Percentiles rank a stretch among this genome's conserved stretches.
phyloP scores from a whole-genome alignment of 2,797 vertebrate genomes.

The Acanthiza pusilla region DNA sequence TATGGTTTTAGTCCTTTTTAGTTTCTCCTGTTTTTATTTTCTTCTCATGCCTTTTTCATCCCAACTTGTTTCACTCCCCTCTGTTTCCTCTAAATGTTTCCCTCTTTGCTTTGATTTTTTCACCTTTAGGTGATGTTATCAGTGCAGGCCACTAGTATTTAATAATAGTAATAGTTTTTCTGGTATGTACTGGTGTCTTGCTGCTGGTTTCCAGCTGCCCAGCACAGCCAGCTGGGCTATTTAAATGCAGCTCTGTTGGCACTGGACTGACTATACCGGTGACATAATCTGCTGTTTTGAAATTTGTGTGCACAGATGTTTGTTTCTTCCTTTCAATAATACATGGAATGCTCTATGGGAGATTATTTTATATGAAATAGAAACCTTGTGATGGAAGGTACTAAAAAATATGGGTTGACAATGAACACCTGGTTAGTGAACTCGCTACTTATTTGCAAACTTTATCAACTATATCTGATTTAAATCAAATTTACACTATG shows the following conservation, averaged over 20 bases:
- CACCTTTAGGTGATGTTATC: background rate
- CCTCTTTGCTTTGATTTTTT: background rate
- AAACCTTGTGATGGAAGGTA: background rate
- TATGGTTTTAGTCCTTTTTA: background rate
- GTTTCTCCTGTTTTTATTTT: background rate
- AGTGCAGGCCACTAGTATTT: background rate
- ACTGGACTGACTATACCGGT: background rate
- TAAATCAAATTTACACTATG: background rate
- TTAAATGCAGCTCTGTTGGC: conserved; percentile 2
- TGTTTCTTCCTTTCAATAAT: background rate
- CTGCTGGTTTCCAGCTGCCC: background rate
- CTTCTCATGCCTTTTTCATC: background rate
- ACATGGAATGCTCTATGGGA: background rate
- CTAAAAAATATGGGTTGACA: background rate
- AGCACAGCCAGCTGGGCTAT: background rate
- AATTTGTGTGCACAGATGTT: conserved; percentile 29
- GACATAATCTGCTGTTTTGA: conserved; percentile 9
- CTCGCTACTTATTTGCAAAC: background rate
- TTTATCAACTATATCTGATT: background rate
- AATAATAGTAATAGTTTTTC: background rate
- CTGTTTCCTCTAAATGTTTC: background rate
- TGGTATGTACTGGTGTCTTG: background rate
- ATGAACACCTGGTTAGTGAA: background rate
- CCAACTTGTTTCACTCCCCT: background rate
- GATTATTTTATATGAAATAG: background rate